Evolutionary conservation across 2,888 invertebrate genomes (phyloP), one percentile per base, ranked within the genome.

Genomic region (Diaphora mendica): DNA sequence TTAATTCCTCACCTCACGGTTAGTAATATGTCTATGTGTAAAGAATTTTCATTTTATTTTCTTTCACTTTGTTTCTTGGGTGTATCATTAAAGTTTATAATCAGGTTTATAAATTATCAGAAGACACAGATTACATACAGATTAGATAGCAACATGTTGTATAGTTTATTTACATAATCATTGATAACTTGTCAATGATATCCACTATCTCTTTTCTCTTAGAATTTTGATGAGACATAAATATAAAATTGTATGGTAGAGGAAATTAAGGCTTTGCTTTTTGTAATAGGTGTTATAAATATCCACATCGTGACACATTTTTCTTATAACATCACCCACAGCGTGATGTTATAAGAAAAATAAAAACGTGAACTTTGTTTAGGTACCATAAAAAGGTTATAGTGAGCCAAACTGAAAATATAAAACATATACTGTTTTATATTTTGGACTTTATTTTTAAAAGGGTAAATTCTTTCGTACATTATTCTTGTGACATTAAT

Each of bases 101-200:
- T 59, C 64, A 17, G 62, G n/a, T 66, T 23, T 66, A 70, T 30
- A 71, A 70, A 74, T 77, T 69, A 82, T 82, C 72, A 79, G 64
- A 75, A 82, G 77, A 73, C 44, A 77, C 71, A 71, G 64, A 68
- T 73, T 66, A 71, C 70, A 23, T 68, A 65, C 62, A 84, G 78
- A 80, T 82, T 70, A 80, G 79, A 82, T 82, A 78, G 26, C 17
- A 15, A 15, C 26, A 44, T 68, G 26, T 26, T 39, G 64, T 76
- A 78, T 69, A 51, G 55, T 67, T 68, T 77, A 72, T 79, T 76
- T 80, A 80, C 77, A 77, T 51, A 74, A 59, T 65, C 44, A 75
- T 75, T 78, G 78, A 81, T 83, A 85, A 78, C 64, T 70, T 82
- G 71, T 78, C 76, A 69, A 78, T 80, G 64, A 48, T 64, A 48